Conservation (phyloP, 2,797 vertebrate genomes). For the Phalanger gymnotis region DNA sequence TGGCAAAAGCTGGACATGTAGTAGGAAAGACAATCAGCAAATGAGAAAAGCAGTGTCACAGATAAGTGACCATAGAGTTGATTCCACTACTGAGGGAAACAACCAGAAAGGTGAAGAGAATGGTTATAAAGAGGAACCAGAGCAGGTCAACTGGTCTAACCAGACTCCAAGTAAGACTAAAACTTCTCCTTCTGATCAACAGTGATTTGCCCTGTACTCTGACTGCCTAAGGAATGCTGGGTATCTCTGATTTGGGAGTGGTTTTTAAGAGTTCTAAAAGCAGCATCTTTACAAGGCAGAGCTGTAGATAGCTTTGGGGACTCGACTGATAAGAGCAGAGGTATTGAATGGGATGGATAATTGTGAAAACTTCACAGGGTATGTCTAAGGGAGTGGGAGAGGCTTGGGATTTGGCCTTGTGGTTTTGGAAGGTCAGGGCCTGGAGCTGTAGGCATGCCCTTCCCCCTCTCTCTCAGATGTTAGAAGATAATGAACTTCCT, state of each 20-base stretch:
- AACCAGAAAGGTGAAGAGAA: not conserved
- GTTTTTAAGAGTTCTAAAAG: constrained; percentile 59
- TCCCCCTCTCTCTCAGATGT: no score
- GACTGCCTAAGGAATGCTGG: not conserved
- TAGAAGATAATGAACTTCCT: no score
- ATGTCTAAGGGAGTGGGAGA: no score
- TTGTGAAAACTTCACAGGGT: no score
- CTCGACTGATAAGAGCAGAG: constrained; percentile 66
- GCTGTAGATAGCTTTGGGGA: constrained; percentile 61
- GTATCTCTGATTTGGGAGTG: not conserved
- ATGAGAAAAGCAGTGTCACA: not conserved
- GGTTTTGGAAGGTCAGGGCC: no score
- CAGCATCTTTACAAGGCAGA: constrained; percentile 75
- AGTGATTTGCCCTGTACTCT: not conserved
- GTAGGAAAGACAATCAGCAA: not conserved
- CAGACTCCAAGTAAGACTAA: not conserved
- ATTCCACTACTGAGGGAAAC: not conserved
- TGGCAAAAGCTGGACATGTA: not conserved
- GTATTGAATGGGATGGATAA: no score
- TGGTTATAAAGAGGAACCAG: not conserved
- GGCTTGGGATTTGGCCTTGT: no score
- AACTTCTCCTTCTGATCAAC: not conserved
- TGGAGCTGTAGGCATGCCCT: no score
- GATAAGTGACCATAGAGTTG: not conserved
- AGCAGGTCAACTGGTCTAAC: not conserved